These are phyloP conservation scores for Caenorhabditis imperialis DNA, from an alignment of 2,888 invertebrate species.

Conservation along the genomic window DNA sequence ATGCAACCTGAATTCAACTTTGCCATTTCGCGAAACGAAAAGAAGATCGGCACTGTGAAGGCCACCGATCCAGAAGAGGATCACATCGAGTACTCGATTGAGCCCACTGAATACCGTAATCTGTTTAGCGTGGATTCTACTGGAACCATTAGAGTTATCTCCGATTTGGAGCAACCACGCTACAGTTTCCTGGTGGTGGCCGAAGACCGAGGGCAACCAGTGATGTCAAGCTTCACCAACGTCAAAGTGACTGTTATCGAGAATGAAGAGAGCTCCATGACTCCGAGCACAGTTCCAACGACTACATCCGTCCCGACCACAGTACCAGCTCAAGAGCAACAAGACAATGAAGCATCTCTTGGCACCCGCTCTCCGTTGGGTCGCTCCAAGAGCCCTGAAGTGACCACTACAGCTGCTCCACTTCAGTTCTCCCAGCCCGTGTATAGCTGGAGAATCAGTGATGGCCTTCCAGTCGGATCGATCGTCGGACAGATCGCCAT, in stretches of 20 bases:
- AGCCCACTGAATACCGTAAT: slow-evolving; percentile 67
- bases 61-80: slow-evolving; percentile 60
- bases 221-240: slow-evolving; percentile 57
- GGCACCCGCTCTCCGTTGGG: slow-evolving; percentile 4
- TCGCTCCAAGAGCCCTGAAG: not conserved
- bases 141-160: slow-evolving; percentile 40
- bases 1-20: slow-evolving; percentile 32
- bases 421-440: slow-evolving; percentile 25
- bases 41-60: slow-evolving; percentile 49
- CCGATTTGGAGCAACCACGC: slow-evolving; percentile 39
- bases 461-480: slow-evolving; percentile 41
- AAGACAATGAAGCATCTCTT: slow-evolving; percentile 30
- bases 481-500: slow-evolving; percentile 49
- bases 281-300: not conserved
- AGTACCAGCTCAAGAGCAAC: not conserved
- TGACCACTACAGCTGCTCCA: not conserved
- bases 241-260: slow-evolving; percentile 39
- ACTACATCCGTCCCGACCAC: not conserved
- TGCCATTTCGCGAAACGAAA: slow-evolving; percentile 13
- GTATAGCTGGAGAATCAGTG: slow-evolving; percentile 30
- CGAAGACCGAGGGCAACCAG: slow-evolving; percentile 57
- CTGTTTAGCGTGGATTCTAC: slow-evolving; percentile 64
- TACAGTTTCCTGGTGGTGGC: slow-evolving; percentile 64
- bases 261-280: not conserved
- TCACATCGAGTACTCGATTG: slow-evolving; percentile 55